These are phyloP conservation scores for Aphidius colemani DNA, from an alignment of 2,888 invertebrate species.

Conservation along the genomic window DNA sequence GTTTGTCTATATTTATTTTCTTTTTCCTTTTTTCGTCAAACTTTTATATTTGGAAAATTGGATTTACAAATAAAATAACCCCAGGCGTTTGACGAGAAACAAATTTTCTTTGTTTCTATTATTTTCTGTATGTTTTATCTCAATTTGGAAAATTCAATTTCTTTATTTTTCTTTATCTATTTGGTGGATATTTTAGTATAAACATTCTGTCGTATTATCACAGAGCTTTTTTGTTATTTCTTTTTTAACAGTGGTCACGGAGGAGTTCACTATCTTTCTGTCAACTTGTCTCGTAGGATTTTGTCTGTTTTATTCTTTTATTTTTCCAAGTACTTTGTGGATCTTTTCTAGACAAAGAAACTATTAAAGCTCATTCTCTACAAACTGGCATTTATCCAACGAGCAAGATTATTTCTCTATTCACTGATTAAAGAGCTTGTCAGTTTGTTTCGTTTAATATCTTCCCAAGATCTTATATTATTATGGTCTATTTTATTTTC, in stretches of 20 bases:
- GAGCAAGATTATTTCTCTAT: constrained; percentile 16
- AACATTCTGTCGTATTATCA: too few relatives aligned
- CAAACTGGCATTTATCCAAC: constrained; percentile 6
- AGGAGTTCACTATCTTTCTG: neutral
- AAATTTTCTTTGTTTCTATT: too few relatives aligned
- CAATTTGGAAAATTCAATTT: too few relatives aligned
- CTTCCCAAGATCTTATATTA: neutral
- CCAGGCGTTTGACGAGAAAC: too few relatives aligned
- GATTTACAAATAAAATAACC: too few relatives aligned
- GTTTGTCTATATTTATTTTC: neutral
- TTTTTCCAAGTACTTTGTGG: neutral
- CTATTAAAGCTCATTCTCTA: constrained; percentile 8
- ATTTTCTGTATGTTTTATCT: too few relatives aligned
- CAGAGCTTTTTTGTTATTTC: too few relatives aligned
- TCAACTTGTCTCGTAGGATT: neutral
- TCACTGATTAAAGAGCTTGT: constrained; percentile 12
- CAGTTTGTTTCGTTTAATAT: neutral
- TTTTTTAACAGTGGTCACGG: too few relatives aligned
- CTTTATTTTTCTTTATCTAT: too few relatives aligned
- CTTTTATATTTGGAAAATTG: too few relatives aligned
- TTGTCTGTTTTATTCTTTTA: neutral
- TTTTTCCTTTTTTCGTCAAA: neutral
- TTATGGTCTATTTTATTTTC: neutral
- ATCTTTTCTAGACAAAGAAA: constrained; percentile 14
- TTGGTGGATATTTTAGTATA: too few relatives aligned